A percentile compares a stretch with the other conserved stretches of the same genome.
phyloP scores from a whole-genome alignment of 2,113 vertebrate genomes.

The Ceuthmochares aereus region DNA sequence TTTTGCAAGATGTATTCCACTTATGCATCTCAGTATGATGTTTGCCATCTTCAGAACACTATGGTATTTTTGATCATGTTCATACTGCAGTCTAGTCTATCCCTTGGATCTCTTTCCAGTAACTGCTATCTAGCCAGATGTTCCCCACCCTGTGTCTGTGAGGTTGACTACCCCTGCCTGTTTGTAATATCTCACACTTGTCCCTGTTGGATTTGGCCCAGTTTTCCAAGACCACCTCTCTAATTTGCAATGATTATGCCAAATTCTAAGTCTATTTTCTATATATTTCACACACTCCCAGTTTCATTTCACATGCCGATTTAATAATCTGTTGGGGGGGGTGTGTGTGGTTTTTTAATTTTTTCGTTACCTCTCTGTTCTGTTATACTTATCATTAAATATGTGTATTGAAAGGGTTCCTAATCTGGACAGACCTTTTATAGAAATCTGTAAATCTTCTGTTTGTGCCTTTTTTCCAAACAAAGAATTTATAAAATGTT shows the following conservation, averaged over 20 bases:
- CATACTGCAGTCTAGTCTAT: background rate
- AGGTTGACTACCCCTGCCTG: background rate
- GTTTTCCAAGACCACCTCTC: background rate
- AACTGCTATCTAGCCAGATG: background rate
- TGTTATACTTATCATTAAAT: background rate
- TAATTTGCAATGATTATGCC: background rate
- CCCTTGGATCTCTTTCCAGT: constrained; percentile 21
- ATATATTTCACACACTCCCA: background rate
- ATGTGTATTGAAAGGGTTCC: background rate
- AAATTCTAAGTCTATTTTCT: background rate
- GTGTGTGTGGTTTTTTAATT: rapidly evolving
- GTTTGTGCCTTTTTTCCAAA: background rate
- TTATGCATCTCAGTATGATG: background rate
- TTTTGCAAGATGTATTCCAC: background rate
- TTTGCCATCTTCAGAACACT: constrained; percentile 32
- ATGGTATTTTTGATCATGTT: constrained; percentile 30
- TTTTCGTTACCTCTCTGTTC: background rate
- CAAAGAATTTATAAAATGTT: background rate
- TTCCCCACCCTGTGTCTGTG: background rate
- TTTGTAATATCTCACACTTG: background rate
- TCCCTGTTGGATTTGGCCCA: background rate
- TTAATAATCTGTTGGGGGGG: background rate
- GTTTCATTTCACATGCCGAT: background rate
- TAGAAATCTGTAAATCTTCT: background rate
- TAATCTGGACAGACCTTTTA: background rate